phyloP scores from a whole-genome alignment of 1,140 invertebrate genomes.

The Caenorhabditis latens region DNA sequence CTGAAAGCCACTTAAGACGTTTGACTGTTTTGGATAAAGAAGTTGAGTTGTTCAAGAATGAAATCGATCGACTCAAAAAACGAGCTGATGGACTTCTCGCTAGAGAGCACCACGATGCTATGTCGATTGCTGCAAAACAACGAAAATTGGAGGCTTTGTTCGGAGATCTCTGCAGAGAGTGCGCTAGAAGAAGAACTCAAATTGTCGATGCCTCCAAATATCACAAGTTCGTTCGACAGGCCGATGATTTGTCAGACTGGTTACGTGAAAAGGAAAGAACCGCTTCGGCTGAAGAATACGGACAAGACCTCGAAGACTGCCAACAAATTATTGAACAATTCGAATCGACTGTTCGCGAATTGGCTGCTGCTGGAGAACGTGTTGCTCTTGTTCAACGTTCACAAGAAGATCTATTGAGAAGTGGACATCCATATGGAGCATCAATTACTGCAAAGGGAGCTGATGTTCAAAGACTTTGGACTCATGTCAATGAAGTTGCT shows the following conservation, averaged over 20 bases:
- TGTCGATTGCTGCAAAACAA: constrained; percentile 58
- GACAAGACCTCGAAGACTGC: constrained; percentile 89
- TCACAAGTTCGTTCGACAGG: constrained; percentile 87
- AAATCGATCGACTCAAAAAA: constrained; percentile 83
- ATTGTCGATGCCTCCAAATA: constrained; percentile 78
- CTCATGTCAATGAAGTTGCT: constrained; percentile 91
- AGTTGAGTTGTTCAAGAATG: constrained; percentile 83
- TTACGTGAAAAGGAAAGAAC: constrained; percentile 87
- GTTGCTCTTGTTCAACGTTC: constrained; percentile 81
- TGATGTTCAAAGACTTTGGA: constrained; percentile 90
- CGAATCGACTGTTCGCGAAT: constrained; percentile 86
- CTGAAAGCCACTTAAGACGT: constrained; percentile 84
- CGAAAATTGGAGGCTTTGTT: constrained; percentile 83
- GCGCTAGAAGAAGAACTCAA: constrained; percentile 67
- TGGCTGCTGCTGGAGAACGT: constrained; percentile 86
- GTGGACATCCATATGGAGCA: constrained; percentile 86
- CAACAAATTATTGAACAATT: constrained; percentile 88
- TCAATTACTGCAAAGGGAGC: constrained; percentile 85
- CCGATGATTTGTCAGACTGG: constrained; percentile 90
- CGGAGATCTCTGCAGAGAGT: constrained; percentile 83
- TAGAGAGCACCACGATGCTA: constrained; percentile 85
- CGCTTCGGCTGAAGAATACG: constrained; percentile 92
- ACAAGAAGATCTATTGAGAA: constrained; percentile 82
- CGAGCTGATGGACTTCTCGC: constrained; percentile 83
- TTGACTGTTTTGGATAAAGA: constrained; percentile 87